Conservation (phyloP, 2,113 vertebrate genomes). For the Epinephelus cyanopodus region DNA sequence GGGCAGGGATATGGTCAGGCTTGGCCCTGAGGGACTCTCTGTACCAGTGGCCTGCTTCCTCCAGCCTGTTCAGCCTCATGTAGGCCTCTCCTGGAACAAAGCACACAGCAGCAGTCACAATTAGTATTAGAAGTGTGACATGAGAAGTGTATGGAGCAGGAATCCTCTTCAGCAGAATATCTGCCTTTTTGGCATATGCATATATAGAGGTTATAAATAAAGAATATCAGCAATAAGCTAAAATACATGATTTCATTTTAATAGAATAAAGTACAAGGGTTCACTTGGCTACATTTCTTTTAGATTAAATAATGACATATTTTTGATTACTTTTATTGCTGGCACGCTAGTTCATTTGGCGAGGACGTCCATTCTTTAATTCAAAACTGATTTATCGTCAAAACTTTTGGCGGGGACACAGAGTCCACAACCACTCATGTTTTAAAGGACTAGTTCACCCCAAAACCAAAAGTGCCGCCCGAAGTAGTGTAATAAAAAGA, state of each 20-base stretch:
- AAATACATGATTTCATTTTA: not conserved
- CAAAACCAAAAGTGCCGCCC: too few species aligned
- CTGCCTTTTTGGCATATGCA: not conserved
- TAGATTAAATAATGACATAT: not conserved
- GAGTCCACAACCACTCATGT: not conserved
- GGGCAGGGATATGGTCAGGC: slow-evolving; percentile 97
- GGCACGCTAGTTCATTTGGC: not conserved
- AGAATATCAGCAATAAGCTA: not conserved
- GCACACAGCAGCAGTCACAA: slow-evolving; percentile 1
- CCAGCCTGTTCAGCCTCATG: slow-evolving; percentile 91
- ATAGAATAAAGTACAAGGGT: not conserved
- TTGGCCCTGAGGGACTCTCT: slow-evolving; percentile 93
- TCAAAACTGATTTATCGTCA: not conserved
- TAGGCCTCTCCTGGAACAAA: slow-evolving; percentile 92
- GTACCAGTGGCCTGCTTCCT: slow-evolving; percentile 95
- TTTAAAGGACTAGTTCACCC: not conserved
- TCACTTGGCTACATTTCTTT: not conserved
- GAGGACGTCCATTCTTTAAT: not conserved
- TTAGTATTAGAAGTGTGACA: not conserved
- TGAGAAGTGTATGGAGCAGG: not conserved
- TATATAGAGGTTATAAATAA: not conserved
- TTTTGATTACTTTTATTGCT: not conserved
- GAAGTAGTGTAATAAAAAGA: too few species aligned
- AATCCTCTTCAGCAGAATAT: not conserved
- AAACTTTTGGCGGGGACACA: not conserved